phyloP scores from a whole-genome alignment of 35 echinoderm and acorn worm species.

The Diadema setosum region DNA sequence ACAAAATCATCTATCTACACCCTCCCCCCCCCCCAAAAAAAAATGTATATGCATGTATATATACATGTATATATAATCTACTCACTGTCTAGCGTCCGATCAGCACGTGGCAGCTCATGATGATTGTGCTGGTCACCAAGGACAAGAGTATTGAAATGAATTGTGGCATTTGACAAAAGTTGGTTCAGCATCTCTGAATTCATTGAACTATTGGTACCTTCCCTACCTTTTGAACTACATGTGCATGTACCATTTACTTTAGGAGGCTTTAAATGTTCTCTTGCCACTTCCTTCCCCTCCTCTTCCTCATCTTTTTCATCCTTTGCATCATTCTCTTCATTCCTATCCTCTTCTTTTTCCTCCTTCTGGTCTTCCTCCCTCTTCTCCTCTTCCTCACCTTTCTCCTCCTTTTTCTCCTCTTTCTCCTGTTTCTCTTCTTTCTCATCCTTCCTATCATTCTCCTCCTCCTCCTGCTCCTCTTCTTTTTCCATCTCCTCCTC shows the following conservation, averaged over 20 bases:
- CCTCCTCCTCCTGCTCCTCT: not conserved
- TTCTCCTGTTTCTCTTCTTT: not conserved
- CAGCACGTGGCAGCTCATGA: too few species aligned
- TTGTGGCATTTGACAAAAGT: not conserved
- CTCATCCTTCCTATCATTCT: not conserved
- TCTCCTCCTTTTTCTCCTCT: not conserved
- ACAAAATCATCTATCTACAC: too few species aligned
- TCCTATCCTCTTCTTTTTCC: not conserved
- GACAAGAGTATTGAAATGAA: not conserved
- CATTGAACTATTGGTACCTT: not conserved
- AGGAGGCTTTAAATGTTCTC: not conserved
- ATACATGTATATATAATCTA: too few species aligned
- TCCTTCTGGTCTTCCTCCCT: not conserved
- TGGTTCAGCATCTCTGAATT: not conserved
- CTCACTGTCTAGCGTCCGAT: too few species aligned
- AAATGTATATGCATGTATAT: too few species aligned
- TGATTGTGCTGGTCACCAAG: too few species aligned
- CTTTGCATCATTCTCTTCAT: not conserved
- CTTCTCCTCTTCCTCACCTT: not conserved
- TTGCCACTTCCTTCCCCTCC: not conserved
- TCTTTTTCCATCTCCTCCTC: not conserved
- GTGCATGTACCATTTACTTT: not conserved
- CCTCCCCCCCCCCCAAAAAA: too few species aligned
- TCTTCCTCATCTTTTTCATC: not conserved
- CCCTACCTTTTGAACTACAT: not conserved